These are phyloP conservation scores for Microplitis demolitor DNA, from an alignment of 1,140 invertebrate genomes.

Conservation along the genomic window DNA sequence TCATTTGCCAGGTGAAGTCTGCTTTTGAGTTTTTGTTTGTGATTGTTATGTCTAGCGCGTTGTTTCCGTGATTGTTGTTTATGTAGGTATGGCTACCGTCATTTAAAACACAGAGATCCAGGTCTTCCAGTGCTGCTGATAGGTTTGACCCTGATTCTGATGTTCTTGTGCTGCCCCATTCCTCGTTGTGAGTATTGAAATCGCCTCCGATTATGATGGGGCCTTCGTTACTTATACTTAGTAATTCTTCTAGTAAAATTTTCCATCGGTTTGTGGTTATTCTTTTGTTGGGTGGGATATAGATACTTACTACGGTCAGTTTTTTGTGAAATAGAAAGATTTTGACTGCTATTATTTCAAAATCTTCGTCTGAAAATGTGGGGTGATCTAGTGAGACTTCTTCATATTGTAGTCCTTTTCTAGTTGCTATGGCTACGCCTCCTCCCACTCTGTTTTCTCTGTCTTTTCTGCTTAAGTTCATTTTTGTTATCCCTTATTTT, in stretches of 20 bases:
- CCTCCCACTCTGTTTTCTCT: not conserved
- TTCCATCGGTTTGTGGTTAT: not conserved
- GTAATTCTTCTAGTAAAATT: not conserved
- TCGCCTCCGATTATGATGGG: not conserved
- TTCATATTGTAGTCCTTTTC: not conserved
- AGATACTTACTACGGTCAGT: not conserved
- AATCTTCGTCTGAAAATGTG: not conserved
- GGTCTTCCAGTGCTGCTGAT: not conserved
- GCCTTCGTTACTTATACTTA: not conserved
- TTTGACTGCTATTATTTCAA: not conserved
- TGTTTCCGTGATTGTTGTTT: not conserved
- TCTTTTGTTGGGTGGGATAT: not conserved
- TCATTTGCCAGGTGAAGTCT: no score
- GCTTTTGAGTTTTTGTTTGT: no score
- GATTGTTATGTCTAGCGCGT: not conserved
- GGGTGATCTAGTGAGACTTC: not conserved
- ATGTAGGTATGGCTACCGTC: not conserved
- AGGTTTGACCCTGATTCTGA: not conserved
- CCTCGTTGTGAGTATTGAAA: not conserved
- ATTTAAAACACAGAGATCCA: not conserved
- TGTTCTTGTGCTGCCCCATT: not conserved
- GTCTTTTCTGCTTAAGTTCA: not conserved
- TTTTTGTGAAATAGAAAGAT: not conserved
- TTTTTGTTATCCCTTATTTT: not conserved
- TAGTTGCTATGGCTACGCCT: slow-evolving; percentile 10